These are phyloP conservation scores for Folsomia candida DNA, from an alignment of 2,888 invertebrate genomes.

Conservation along the genomic window DNA sequence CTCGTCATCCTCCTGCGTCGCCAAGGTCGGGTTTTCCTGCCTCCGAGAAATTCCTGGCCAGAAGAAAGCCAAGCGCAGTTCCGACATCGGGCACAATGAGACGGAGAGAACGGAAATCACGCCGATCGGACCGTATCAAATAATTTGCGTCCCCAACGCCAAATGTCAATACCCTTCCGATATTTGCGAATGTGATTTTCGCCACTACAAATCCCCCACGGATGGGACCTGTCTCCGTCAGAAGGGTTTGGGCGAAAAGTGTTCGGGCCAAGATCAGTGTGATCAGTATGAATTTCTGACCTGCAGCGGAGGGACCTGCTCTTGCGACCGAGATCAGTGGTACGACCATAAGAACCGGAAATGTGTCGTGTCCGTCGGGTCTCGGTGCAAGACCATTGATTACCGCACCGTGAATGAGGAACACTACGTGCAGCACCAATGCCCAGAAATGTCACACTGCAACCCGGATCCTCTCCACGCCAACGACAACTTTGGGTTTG, in stretches of 20 bases:
- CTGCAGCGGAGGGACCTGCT: slow-evolving; percentile 31
- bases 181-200: slow-evolving; percentile 38
- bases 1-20: slow-evolving; percentile 23
- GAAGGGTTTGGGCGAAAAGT: slow-evolving; percentile 32
- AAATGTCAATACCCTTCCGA: slow-evolving; percentile 41
- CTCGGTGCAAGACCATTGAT: slow-evolving; percentile 29
- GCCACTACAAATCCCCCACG: slow-evolving; percentile 32
- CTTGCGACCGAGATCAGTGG: slow-evolving; percentile 38
- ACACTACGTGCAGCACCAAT: slow-evolving; percentile 23
- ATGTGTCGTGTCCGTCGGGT: slow-evolving; percentile 33
- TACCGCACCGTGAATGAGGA: slow-evolving; percentile 36
- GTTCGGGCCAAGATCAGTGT: slow-evolving; percentile 34
- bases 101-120: background rate
- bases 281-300: slow-evolving; percentile 38
- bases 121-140: background rate
- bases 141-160: slow-evolving; percentile 29
- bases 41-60: slow-evolving; percentile 28
- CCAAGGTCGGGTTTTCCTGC: slow-evolving; percentile 33
- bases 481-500: background rate
- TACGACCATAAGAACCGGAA: slow-evolving; percentile 38
- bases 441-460: slow-evolving; percentile 36
- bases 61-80: background rate
- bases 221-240: slow-evolving; percentile 30
- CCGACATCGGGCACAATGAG: background rate
- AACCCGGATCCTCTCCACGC: background rate